Evolutionary conservation across 2,888 invertebrate genomes (phyloP).

Genomic region (Sclerodermus sp.): DNA sequence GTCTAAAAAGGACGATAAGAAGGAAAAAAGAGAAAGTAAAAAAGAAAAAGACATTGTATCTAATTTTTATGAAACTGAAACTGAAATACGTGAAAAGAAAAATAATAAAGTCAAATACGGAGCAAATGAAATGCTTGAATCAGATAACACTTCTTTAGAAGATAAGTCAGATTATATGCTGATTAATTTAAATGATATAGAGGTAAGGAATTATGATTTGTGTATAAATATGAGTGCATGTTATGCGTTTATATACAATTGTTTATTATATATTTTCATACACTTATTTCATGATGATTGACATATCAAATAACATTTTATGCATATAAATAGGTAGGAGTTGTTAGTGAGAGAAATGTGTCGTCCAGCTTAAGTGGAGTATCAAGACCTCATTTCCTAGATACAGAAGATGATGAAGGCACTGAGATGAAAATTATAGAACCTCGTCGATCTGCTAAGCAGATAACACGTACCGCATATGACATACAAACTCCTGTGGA

Average conservation of each 20-base stretch:
- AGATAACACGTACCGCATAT: slow-evolving; percentile 48
- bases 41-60: slow-evolving; percentile 25
- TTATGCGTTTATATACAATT: too few relatives aligned
- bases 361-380: slow-evolving; percentile 40
- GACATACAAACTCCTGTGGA: slow-evolving; percentile 52
- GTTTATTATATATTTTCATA: too few relatives aligned
- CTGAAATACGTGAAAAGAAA: slow-evolving; percentile 37
- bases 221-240: too few relatives aligned
- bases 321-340: slow-evolving; percentile 33
- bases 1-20: slow-evolving; percentile 48
- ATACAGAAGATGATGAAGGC: slow-evolving; percentile 52
- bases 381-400: slow-evolving; percentile 43
- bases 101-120: slow-evolving; percentile 43
- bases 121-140: slow-evolving; percentile 55
- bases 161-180: slow-evolving; percentile 58
- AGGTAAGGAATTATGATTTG: slow-evolving; percentile 40
- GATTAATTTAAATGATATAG: slow-evolving; percentile 57
- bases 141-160: slow-evolving; percentile 51
- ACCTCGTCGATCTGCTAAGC: slow-evolving; percentile 47
- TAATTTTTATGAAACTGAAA: slow-evolving; percentile 26
- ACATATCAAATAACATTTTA: background rate
- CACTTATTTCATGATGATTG: too few relatives aligned
- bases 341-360: slow-evolving; percentile 43
- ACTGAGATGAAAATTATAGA: slow-evolving; percentile 56
- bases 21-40: slow-evolving; percentile 45